phyloP scores from a whole-genome alignment of 2,797 vertebrate genomes.

The Novumbra hubbsi region DNA sequence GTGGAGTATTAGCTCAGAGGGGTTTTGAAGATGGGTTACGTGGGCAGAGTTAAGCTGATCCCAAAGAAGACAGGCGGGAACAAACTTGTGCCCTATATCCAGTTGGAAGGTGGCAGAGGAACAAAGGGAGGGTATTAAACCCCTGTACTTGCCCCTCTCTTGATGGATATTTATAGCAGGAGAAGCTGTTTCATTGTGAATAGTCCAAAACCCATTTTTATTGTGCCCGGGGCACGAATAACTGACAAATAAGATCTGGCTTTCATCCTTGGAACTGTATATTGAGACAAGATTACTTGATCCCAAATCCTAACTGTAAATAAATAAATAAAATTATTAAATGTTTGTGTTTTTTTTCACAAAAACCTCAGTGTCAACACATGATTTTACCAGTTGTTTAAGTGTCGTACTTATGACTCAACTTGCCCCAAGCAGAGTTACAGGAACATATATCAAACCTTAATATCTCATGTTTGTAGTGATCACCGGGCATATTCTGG shows the following conservation, averaged over 20 bases:
- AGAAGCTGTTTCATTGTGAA: slow-evolving; percentile 23
- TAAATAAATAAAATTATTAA: neutral
- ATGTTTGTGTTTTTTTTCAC: neutral
- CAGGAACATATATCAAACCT: neutral
- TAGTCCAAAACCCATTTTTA: slow-evolving; percentile 30
- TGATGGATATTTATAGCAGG: slow-evolving; percentile 54
- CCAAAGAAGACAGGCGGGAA: slow-evolving; percentile 44
- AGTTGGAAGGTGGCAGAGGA: slow-evolving; percentile 40
- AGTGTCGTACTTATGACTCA: neutral
- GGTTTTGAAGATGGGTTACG: slow-evolving; percentile 27
- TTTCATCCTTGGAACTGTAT: slow-evolving; percentile 20
- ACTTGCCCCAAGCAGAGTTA: neutral
- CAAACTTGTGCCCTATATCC: slow-evolving; percentile 35
- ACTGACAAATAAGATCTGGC: slow-evolving; percentile 24
- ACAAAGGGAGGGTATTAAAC: slow-evolving; percentile 51
- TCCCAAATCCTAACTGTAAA: slow-evolving; percentile 4
- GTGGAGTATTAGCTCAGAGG: slow-evolving; percentile 11
- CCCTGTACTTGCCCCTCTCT: slow-evolving; percentile 48
- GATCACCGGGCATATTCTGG: no score
- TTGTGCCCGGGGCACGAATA: slow-evolving; percentile 22
- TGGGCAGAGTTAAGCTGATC: slow-evolving; percentile 45
- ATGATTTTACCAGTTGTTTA: neutral
- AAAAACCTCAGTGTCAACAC: neutral
- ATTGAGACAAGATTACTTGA: slow-evolving; percentile 1
- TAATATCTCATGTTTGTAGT: no score